Evolutionary conservation across 2,113 vertebrate species (phyloP).

Genomic region (Lampris incognitus): DNA sequence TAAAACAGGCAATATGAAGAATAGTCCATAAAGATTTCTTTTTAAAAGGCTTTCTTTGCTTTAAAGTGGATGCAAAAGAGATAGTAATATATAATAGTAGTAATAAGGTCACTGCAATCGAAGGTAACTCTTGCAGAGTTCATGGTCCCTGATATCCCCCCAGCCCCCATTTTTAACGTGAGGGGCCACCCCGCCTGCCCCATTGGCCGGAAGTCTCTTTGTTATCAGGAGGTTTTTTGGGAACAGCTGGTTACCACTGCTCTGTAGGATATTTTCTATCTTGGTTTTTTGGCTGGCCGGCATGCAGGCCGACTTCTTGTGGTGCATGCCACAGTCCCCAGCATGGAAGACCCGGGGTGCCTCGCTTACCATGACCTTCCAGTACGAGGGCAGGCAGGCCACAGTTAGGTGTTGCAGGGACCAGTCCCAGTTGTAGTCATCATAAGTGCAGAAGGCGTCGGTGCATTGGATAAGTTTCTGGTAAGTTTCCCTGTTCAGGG

Average conservation of each 20-base stretch:
- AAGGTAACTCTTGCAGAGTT: conserved; percentile 98
- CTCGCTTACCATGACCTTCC: conserved; percentile 96
- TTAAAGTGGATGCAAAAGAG: conserved; percentile 84
- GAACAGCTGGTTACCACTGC: conserved; percentile 91
- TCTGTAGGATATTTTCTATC: conserved; percentile 91
- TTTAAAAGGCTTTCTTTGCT: conserved; percentile 80
- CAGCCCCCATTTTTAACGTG: conserved; percentile 98
- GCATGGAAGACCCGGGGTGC: conserved; percentile 94
- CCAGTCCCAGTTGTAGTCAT: conserved; percentile 99
- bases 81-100: conserved; percentile 73
- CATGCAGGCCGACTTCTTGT: conserved; percentile 91
- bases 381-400: conserved; percentile 92
- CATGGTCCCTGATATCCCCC: conserved; percentile 99
- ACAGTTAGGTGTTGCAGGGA: conserved; percentile 95
- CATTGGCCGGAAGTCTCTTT: conserved; percentile 88
- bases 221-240: conserved; percentile 88
- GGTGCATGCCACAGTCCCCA: conserved; percentile 98
- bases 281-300: conserved; percentile 91
- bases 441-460: conserved; percentile 96
- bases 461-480: conserved; percentile 91
- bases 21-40: conserved; percentile 82
- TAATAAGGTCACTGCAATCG: conserved; percentile 92
- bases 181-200: conserved; percentile 88
- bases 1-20: conserved; percentile 87
- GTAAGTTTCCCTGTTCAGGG: conserved; percentile 89